Conservation (phyloP, 2,797 vertebrate species). For the Rallus crepitans region DNA sequence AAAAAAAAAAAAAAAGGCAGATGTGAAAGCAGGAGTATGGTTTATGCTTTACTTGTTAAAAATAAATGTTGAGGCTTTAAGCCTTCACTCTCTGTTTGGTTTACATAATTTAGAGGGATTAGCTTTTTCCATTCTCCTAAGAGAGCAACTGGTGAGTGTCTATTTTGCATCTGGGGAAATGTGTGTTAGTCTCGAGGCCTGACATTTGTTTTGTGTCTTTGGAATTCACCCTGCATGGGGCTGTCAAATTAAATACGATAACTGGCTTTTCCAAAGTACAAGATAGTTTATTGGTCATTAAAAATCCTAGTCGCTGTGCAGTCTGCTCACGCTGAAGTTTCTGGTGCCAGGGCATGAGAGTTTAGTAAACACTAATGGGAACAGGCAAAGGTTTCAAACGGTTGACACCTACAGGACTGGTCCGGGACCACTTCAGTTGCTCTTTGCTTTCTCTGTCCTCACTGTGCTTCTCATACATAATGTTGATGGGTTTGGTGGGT, state of each 20-base stretch:
- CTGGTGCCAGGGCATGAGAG: background rate
- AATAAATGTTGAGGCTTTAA: slow-evolving; percentile 19
- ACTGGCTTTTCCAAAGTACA: slow-evolving; percentile 45
- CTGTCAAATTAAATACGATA: slow-evolving; percentile 55
- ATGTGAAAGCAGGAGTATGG: background rate
- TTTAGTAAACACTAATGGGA: background rate
- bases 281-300: slow-evolving; percentile 52
- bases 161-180: slow-evolving; percentile 32
- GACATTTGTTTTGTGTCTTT: slow-evolving; percentile 33
- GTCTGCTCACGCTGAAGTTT: background rate
- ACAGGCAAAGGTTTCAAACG: background rate
- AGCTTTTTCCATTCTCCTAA: slow-evolving; percentile 40
- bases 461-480: background rate
- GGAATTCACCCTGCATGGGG: slow-evolving; percentile 49
- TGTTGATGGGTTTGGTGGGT: fast-evolving
- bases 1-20: background rate
- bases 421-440: background rate
- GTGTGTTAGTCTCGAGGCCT: background rate
- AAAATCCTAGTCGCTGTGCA: slow-evolving; percentile 5
- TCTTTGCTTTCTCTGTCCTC: background rate
- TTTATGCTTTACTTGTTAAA: slow-evolving; percentile 39
- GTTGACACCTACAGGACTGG: background rate
- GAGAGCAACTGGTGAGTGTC: background rate
- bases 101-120: slow-evolving; percentile 48
- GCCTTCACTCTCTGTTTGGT: slow-evolving; percentile 6